Evolutionary conservation across 2,888 invertebrate species (phyloP).

Genomic region (Incurvaria masculella): DNA sequence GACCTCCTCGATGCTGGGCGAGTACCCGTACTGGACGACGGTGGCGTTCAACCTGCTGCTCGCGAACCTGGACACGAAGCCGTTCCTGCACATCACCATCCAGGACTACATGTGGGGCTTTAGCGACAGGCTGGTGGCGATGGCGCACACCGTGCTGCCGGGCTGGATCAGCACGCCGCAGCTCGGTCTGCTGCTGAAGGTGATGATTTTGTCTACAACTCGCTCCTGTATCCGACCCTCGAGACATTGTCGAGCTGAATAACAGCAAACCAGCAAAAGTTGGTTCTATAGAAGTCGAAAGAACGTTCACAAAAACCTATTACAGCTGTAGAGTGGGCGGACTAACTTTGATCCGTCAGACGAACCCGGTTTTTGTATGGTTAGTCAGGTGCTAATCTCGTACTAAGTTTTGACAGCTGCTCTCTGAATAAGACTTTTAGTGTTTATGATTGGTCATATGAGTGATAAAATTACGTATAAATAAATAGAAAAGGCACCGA

Average conservation of each 20-base stretch:
- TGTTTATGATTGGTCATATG: neutral
- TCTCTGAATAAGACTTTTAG: too few relatives aligned
- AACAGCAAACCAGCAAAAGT: neutral
- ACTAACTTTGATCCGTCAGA: too few relatives aligned
- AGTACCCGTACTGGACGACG: slow-evolving; percentile 49
- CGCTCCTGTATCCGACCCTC: neutral
- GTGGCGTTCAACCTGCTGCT: slow-evolving; percentile 63
- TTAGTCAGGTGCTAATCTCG: too few relatives aligned
- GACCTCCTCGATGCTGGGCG: slow-evolving; percentile 39
- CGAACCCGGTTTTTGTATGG: neutral
- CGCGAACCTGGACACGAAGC: slow-evolving; percentile 59
- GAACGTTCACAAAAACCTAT: neutral
- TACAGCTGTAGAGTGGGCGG: too few relatives aligned
- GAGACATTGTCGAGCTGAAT: neutral
- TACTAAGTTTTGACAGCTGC: too few relatives aligned
- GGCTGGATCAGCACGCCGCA: slow-evolving; percentile 75
- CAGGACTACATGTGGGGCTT: slow-evolving; percentile 83
- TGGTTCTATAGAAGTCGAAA: neutral
- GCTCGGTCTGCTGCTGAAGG: slow-evolving; percentile 80
- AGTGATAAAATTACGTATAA: neutral
- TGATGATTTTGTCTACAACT: slow-evolving; percentile 47
- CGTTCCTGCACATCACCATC: slow-evolving; percentile 64
- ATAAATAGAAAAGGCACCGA: neutral
- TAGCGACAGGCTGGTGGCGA: slow-evolving; percentile 68
- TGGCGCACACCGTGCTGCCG: slow-evolving; percentile 71